Conservation (phyloP, 2,113 vertebrate genomes). For the Pipra filicauda region DNA sequence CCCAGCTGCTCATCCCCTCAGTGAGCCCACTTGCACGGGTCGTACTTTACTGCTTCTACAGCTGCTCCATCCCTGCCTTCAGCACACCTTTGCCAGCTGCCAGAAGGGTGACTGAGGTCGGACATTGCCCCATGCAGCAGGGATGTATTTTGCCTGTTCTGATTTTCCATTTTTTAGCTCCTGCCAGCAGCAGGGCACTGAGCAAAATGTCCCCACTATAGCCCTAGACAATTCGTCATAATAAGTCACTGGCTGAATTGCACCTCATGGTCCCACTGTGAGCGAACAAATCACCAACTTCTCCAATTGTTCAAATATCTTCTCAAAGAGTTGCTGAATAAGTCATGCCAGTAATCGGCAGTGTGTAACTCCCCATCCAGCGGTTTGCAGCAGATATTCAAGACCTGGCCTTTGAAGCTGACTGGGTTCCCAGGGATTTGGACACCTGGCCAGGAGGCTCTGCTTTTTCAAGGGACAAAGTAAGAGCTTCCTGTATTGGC, state of each 20-base stretch:
- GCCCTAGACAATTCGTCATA: not conserved
- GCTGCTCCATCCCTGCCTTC: not conserved
- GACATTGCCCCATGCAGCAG: not conserved
- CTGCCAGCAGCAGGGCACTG: not conserved
- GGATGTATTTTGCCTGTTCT: not conserved
- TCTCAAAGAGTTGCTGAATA: conserved; percentile 44
- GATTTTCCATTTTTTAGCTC: conserved; percentile 41
- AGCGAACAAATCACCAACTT: conserved; percentile 42
- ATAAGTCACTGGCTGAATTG: conserved; percentile 14
- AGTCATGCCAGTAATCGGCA: conserved; percentile 17
- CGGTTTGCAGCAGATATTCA: not conserved
- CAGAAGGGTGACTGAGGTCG: not conserved
- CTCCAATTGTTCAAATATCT: conserved; percentile 31
- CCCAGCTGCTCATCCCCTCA: accelerated
- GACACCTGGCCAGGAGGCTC: not conserved
- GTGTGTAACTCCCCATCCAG: not conserved
- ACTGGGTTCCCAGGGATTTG: not conserved
- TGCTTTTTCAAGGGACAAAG: not conserved
- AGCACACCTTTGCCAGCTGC: not conserved
- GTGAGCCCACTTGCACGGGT: accelerated
- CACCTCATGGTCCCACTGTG: conserved; percentile 35
- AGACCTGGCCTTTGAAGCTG: not conserved
- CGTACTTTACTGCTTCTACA: accelerated
- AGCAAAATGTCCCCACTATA: conserved; percentile 17
- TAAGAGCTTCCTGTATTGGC: not conserved